These are phyloP conservation scores for Amphimallon solstitiale DNA, from an alignment of 2,888 invertebrate species.

Conservation along the genomic window DNA sequence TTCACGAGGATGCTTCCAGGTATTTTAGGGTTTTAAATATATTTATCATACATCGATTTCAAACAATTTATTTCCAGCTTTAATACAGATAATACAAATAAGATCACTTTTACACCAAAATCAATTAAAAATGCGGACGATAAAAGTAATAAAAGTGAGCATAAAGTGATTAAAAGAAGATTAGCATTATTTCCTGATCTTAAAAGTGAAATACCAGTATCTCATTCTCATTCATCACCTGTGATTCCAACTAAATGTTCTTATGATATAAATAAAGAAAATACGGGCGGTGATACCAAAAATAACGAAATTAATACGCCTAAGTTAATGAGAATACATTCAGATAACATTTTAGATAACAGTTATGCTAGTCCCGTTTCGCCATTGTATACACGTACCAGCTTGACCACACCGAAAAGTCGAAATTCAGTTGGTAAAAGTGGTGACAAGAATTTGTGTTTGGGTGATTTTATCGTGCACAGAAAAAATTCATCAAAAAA, in stretches of 20 bases:
- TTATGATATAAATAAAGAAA: not conserved
- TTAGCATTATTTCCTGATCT: slow-evolving; percentile 11
- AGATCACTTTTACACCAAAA: slow-evolving; percentile 1
- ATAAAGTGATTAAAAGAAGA: slow-evolving; percentile 13
- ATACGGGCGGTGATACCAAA: not conserved
- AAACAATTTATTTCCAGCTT: slow-evolving; percentile 4
- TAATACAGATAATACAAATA: slow-evolving; percentile 1
- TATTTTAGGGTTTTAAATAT: slow-evolving; percentile 43
- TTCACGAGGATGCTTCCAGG: slow-evolving; percentile 57
- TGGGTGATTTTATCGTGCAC: slow-evolving; percentile 58
- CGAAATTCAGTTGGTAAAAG: slow-evolving; percentile 38
- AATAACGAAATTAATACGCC: slow-evolving; percentile 46
- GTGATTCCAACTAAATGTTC: not conserved
- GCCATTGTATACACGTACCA: slow-evolving; percentile 50
- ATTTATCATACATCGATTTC: not conserved
- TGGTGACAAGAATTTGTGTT: slow-evolving; percentile 49
- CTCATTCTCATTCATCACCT: slow-evolving; percentile 9
- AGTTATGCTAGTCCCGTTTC: slow-evolving; percentile 52
- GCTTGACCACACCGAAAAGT: slow-evolving; percentile 45
- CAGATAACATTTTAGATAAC: slow-evolving; percentile 26
- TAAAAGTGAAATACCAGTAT: slow-evolving; percentile 2
- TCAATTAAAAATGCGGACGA: not conserved
- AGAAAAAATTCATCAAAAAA: slow-evolving; percentile 50
- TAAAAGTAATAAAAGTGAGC: not conserved
- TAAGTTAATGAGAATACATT: slow-evolving; percentile 39